Base-by-base conservation (phyloP, 2,888 invertebrate species). In the Hylaea fasciaria region DNA sequence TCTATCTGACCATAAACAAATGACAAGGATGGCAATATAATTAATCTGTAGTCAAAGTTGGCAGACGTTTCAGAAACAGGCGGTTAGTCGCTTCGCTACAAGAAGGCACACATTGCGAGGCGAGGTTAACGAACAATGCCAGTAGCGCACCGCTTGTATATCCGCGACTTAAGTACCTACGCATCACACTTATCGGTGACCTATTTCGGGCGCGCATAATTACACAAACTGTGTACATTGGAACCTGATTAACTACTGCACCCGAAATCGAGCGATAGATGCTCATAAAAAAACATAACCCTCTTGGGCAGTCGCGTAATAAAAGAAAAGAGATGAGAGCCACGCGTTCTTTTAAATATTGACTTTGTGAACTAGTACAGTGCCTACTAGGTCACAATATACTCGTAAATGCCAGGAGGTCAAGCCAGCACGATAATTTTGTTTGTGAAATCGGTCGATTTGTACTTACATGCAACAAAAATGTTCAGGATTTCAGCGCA, bases 161-260 rank as follows among this genome's bases (percentile, higher is more conserved):
- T 68, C 65, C 66, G 65, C 53, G 61, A 67, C 60, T 64, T 66
- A 70, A 58, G 66, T 32, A 32, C 28, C 28, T 62, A 65, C 72
- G 71, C 71, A 73, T 75, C 73, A 74, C 73, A 76, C 76, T 81
- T 82, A 83, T 82, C 81, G 71, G 55, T 65, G 81, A 83, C 82
- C 82, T 75, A 82, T 80, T 81, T 83, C 65, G 71, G 67, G 68
- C 64, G 72, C 74, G 77, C 77, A 81, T 81, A 81, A 82, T 80
- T 80, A 82, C 72, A 74, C 67, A 70, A 68, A 72, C 68, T 68
- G 65, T 67, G 70, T 69, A 66, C 71, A 64, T 66, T 71, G 69
- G 66, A 66, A 70, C 68, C 69, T 69, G 69, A 77, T 76, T 73
- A 54, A 72, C 68, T 68, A 45, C 52, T 59, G 68, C 72, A 70